A percentile compares a stretch with the other conserved stretches of the same genome.
Evolutionary conservation across 2,113 vertebrate genomes (phyloP).

Genomic region (Melozone crissalis): DNA sequence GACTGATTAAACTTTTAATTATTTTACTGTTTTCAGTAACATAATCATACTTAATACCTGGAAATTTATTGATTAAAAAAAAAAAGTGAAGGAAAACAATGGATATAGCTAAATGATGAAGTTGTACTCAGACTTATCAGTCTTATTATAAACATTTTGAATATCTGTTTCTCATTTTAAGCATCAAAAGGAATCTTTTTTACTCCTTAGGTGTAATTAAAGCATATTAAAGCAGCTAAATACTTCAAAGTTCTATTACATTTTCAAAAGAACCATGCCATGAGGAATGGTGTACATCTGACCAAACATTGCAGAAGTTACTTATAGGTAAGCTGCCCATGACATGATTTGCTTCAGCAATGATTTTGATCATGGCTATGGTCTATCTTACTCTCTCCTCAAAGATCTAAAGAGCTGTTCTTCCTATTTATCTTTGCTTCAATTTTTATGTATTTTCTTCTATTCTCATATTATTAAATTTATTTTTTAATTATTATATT

Average conservation of each 20-base stretch:
- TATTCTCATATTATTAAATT: neutral
- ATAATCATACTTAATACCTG: neutral
- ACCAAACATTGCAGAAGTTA: neutral
- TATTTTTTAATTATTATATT: neutral
- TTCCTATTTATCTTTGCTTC: neutral
- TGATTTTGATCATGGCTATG: neutral
- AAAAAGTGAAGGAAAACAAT: neutral
- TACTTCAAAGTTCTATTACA: neutral
- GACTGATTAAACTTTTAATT: neutral
- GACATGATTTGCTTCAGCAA: neutral
- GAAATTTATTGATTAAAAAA: neutral
- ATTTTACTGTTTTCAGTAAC: neutral
- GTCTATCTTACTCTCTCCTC: neutral
- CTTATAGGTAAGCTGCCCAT: neutral
- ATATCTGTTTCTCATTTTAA: neutral
- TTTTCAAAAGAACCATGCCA: accelerated
- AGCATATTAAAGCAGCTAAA: neutral
- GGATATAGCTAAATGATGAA: neutral
- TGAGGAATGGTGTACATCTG: neutral
- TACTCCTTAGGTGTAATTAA: neutral
- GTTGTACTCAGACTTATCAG: neutral
- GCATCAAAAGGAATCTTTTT: neutral
- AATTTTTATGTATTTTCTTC: neutral
- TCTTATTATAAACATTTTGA: neutral
- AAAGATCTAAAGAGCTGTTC: neutral